Evolutionary conservation across 2,888 invertebrate genomes (phyloP), one percentile per base, ranked within the genome.

Genomic region (Xestia ashworthii): DNA sequence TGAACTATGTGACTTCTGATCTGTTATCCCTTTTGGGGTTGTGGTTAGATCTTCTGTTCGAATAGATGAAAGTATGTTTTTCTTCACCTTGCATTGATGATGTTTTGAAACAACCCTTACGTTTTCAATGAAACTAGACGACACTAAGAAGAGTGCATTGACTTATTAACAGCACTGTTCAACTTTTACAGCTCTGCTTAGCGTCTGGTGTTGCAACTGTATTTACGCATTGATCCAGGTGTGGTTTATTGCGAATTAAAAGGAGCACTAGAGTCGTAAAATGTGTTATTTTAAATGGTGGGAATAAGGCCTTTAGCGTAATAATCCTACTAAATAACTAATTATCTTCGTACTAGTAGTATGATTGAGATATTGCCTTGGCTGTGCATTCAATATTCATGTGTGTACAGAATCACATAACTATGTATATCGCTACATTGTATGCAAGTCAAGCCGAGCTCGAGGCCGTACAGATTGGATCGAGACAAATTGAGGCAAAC

Each of bases 341-440:
- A 58, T 12, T 22, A 55, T n/a, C 58, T 55, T 2, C 11, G 53
- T n/a, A 58, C 5, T 25, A 14, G 25, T 62, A 41, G 16, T n/a
- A 19, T 5, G 16, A 46, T 53, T 14, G 9, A 8, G 19, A 46
- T 22, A 14, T 3, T 60, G 38, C n/a, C 8, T 65, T 12, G 16
- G n/a, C 6, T 19, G 32, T 64, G 53, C n/a, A n/a, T 60, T 70
- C 69, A 74, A 75, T 82, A 82, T 82, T 82, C 70, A 62, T 70
- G 50, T 65, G 38, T 44, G 19, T 65, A n/a, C 50, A 58, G 65
- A 11, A 41, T 16, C 9, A n/a, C 12, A 41, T 44, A 46, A 22
- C 14, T 12, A 12, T 53, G 38, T 77, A 48, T 22, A 11, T n/a
- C 41, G 16, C n/a, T 4, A 60, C 78, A 48, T 32, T 58, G 53